phyloP scores from a whole-genome alignment of 2,113 vertebrate genomes.

The Poecilia latipinna region DNA sequence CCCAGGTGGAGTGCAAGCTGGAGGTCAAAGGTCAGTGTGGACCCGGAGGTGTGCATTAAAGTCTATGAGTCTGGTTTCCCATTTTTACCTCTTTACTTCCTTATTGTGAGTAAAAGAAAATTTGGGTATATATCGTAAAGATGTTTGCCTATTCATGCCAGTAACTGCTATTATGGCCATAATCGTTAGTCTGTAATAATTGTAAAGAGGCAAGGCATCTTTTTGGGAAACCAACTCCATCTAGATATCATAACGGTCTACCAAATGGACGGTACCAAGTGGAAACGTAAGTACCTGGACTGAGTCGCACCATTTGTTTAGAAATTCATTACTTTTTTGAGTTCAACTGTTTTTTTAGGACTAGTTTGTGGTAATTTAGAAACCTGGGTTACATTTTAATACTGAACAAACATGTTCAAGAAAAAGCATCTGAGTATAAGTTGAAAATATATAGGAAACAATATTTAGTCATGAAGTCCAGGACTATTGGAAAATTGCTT shows the following conservation, averaged over 20 bases:
- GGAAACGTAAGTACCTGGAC: conserved; percentile 69
- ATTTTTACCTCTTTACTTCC: neutral
- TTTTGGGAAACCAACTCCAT: conserved; percentile 54
- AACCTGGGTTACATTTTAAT: neutral
- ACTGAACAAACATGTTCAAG: neutral
- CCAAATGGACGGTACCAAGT: conserved; percentile 20
- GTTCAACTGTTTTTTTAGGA: neutral
- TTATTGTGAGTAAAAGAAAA: neutral
- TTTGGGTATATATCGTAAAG: neutral
- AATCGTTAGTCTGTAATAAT: neutral
- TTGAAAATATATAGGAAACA: neutral
- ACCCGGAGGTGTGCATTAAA: conserved; percentile 1
- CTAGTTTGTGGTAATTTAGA: neutral
- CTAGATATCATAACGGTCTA: conserved; percentile 21
- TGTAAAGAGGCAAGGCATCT: conserved; percentile 9
- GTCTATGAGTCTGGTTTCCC: conserved; percentile 40
- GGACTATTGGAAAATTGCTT: too few relatives aligned
- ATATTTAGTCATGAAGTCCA: neutral
- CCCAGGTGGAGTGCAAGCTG: conserved; percentile 95
- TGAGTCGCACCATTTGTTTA: conserved; percentile 45
- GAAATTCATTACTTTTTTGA: conserved; percentile 16
- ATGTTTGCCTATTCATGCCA: neutral
- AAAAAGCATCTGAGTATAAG: neutral
- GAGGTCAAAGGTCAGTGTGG: conserved; percentile 94
- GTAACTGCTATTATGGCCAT: neutral